A percentile compares a stretch with the other conserved stretches of the same genome.
Evolutionary conservation across 2,113 vertebrate genomes (phyloP).

Genomic region (Muntiacus muntjak): DNA sequence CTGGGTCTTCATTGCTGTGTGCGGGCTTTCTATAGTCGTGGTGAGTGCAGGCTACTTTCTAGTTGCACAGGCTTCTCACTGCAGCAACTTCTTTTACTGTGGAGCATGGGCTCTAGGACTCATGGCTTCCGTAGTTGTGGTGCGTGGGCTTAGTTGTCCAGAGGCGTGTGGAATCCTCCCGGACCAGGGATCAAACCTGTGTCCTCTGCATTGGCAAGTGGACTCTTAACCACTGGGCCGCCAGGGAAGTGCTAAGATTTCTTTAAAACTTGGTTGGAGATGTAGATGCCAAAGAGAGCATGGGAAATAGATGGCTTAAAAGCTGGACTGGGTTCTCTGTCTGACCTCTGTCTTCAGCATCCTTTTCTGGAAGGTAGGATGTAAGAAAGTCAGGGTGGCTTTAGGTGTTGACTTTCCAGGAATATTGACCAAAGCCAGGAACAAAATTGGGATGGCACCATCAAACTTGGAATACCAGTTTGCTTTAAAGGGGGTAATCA

Average conservation of each 20-base stretch:
- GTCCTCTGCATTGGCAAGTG: neutral
- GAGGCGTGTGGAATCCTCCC: neutral
- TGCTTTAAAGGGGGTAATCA: neutral
- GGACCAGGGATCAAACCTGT: neutral
- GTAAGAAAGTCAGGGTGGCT: rapidly evolving
- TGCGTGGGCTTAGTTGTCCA: neutral
- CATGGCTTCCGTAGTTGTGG: rapidly evolving
- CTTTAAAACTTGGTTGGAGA: neutral
- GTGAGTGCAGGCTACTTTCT: neutral
- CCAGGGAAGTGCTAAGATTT: neutral
- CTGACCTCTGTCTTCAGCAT: neutral
- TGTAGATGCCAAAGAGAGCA: too few relatives aligned
- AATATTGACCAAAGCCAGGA: neutral
- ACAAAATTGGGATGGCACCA: neutral
- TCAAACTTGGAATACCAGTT: neutral
- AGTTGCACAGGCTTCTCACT: neutral
- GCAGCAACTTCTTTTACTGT: neutral
- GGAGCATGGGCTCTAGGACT: neutral
- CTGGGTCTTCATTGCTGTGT: neutral
- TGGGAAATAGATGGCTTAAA: neutral
- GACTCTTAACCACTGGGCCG: neutral
- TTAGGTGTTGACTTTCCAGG: neutral
- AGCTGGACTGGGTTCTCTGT: too few relatives aligned
- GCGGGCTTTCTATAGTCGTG: neutral
- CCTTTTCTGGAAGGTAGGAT: neutral